phyloP scores from a whole-genome alignment of 2,888 invertebrate genomes.

The Calliphora vomitoria region DNA sequence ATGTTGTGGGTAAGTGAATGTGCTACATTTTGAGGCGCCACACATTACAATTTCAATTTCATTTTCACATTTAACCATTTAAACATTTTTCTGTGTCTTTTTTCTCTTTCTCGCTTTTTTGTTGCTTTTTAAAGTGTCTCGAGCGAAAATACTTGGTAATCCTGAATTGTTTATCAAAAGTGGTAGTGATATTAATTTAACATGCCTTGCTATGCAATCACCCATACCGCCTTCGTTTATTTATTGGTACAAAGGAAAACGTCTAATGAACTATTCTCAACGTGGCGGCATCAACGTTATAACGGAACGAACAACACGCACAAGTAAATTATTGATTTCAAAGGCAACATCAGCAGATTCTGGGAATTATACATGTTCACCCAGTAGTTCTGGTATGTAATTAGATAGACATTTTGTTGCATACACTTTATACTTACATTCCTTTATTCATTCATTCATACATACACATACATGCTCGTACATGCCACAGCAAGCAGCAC shows the following conservation, averaged over 20 bases:
- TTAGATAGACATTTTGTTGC: conserved; percentile 42
- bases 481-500: too few relatives aligned
- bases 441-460: neutral
- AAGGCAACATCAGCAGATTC: conserved; percentile 93
- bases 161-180: conserved; percentile 95
- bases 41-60: neutral
- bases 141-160: conserved; percentile 95
- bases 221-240: conserved; percentile 89
- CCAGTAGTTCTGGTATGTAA: conserved; percentile 88
- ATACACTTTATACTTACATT: neutral
- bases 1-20: conserved; percentile 88
- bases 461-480: neutral
- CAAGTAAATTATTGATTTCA: conserved; percentile 94
- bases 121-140: conserved; percentile 88
- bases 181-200: conserved; percentile 96
- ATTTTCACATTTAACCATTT: conserved; percentile 46
- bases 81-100: conserved; percentile 13
- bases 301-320: conserved; percentile 94
- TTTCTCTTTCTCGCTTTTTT: conserved; percentile 31
- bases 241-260: conserved; percentile 94
- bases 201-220: conserved; percentile 93
- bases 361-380: conserved; percentile 95
- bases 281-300: conserved; percentile 95
- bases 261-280: conserved; percentile 94
- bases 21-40: neutral